phyloP scores from a whole-genome alignment of 2,113 vertebrate genomes.

The Myrmecobius fasciatus region DNA sequence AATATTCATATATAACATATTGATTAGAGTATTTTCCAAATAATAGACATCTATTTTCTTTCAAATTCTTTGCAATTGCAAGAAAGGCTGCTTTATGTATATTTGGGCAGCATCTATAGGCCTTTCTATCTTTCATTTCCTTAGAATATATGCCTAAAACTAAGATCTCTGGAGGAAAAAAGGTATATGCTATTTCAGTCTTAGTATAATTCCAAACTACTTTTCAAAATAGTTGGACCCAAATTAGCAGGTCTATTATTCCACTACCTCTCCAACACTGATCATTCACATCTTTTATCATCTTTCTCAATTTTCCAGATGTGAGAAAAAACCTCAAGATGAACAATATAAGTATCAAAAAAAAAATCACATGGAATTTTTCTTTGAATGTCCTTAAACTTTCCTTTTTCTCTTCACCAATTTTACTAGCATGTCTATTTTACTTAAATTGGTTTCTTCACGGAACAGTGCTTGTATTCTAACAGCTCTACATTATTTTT shows the following conservation, averaged over 20 bases:
- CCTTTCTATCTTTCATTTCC: not conserved
- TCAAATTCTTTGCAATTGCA: not conserved
- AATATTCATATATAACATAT: not conserved
- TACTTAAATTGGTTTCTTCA: not conserved
- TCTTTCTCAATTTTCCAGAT: not conserved
- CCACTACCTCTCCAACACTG: not conserved
- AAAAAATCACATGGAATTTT: not conserved
- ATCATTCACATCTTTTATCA: not conserved
- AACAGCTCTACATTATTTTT: not conserved
- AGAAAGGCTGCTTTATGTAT: not conserved
- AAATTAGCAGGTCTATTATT: not conserved
- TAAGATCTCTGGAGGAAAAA: not conserved
- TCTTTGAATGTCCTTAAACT: not conserved
- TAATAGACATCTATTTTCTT: not conserved
- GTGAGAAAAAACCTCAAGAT: not conserved
- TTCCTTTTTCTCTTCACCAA: not conserved
- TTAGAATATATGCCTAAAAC: not conserved
- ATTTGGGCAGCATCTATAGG: not conserved
- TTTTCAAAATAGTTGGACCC: not conserved
- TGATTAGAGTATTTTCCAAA: not conserved
- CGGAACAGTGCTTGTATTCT: not conserved
- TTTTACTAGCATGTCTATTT: not conserved
- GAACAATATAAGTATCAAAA: not conserved
- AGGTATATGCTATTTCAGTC: not conserved
- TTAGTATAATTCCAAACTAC: not conserved